phyloP scores from a whole-genome alignment of 2,113 vertebrate species.

The Etia nguti region DNA sequence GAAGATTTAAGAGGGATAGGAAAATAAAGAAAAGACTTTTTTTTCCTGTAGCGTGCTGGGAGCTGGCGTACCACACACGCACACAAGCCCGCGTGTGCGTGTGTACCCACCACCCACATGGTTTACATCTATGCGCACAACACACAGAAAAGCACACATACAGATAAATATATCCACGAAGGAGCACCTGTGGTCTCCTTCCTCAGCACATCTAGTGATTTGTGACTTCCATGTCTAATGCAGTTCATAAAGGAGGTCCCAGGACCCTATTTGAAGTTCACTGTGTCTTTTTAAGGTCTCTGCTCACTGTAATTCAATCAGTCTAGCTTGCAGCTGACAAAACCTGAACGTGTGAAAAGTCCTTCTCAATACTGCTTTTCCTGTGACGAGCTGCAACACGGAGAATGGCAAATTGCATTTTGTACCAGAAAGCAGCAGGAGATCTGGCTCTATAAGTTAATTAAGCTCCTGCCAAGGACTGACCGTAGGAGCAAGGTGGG shows the following conservation, averaged over 20 bases:
- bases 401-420: constrained; percentile 19
- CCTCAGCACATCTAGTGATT: constrained; percentile 38
- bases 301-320: constrained; percentile 47
- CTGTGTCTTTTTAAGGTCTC: constrained; percentile 41
- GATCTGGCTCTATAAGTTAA: constrained; percentile 5
- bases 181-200: constrained; percentile 10
- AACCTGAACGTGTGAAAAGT: constrained; percentile 31
- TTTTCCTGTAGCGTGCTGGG: constrained; percentile 40
- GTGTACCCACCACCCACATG: constrained; percentile 61
- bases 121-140: constrained; percentile 45
- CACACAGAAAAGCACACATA: constrained; percentile 21
- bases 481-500: neutral
- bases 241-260: constrained; percentile 53
- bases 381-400: neutral
- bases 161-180: constrained; percentile 50
- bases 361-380: neutral
- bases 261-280: constrained; percentile 30
- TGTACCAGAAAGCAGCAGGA: constrained; percentile 18
- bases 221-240: constrained; percentile 57
- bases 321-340: constrained; percentile 41
- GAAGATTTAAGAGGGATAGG: constrained; percentile 71
- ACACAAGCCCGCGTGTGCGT: constrained; percentile 49
- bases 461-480: neutral
- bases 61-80: constrained; percentile 44
- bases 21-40: constrained; percentile 61